These are phyloP conservation scores for Zaprionus camerounensis DNA, from an alignment of 1,140 invertebrate genomes.

Conservation along the genomic window DNA sequence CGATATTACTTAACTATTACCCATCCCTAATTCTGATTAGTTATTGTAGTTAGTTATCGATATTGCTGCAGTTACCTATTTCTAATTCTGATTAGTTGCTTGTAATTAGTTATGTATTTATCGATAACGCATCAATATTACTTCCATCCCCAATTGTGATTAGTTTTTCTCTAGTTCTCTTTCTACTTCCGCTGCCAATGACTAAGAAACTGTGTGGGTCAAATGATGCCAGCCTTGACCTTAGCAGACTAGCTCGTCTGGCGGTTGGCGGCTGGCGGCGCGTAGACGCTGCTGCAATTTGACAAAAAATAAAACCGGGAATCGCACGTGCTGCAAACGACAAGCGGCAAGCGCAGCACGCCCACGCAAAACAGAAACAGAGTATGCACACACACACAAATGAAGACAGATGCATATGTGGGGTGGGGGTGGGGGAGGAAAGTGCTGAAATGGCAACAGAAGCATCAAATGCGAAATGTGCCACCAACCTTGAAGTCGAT, in stretches of 20 bases:
- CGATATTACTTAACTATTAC: no score
- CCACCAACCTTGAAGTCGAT: slow-evolving; percentile 56
- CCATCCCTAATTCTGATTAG: no score
- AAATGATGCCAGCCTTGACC: slow-evolving; percentile 36
- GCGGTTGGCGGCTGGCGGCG: slow-evolving; percentile 2
- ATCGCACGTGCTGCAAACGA: slow-evolving; percentile 46
- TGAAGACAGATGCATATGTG: background rate
- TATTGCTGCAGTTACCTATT: no score
- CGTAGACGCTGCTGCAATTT: slow-evolving; percentile 15
- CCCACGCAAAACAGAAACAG: slow-evolving; percentile 25
- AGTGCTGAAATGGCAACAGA: slow-evolving; percentile 42
- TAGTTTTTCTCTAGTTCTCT: background rate
- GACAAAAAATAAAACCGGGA: slow-evolving; percentile 27
- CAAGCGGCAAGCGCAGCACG: slow-evolving; percentile 11
- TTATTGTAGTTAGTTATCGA: no score
- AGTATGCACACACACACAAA: slow-evolving; percentile 4
- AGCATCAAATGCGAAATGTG: slow-evolving; percentile 47
- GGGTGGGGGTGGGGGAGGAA: slow-evolving; percentile 13
- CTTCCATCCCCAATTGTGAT: background rate
- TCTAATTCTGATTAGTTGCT: no score
- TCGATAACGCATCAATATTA: background rate
- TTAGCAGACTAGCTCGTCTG: slow-evolving; percentile 22
- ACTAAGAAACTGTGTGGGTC: slow-evolving; percentile 25
- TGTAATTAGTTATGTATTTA: background rate
- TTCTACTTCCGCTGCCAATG: slow-evolving; percentile 1